Conservation (phyloP, 2,113 vertebrate species). For the Oryzias melastigma region DNA sequence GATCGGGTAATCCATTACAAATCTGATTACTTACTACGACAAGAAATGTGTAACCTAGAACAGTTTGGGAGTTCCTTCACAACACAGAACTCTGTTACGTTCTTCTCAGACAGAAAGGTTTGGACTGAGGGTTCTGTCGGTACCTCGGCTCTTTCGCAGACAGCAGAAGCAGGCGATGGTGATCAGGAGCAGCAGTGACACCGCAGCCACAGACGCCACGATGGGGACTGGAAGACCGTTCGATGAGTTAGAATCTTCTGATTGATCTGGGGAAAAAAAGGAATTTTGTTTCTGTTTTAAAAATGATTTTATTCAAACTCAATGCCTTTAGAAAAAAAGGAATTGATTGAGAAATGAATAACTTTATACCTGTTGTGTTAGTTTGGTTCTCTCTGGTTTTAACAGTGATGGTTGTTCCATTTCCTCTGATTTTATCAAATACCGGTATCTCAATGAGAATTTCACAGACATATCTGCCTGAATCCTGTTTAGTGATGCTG, state of each 20-base stretch:
- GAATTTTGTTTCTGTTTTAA: neutral
- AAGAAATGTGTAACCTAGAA: too few relatives aligned
- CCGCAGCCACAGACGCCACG: neutral
- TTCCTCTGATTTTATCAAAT: fast-evolving
- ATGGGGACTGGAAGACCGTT: fast-evolving
- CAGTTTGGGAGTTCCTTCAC: too few relatives aligned
- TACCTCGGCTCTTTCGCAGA: slow-evolving; percentile 41
- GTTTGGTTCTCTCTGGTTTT: fast-evolving
- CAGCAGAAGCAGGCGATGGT: neutral
- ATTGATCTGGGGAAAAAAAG: too few relatives aligned
- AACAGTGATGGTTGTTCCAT: slow-evolving; percentile 37
- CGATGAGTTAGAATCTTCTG: fast-evolving
- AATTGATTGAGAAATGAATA: neutral
- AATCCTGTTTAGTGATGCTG: neutral
- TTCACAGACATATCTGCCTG: slow-evolving; percentile 26
- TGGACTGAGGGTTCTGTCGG: neutral
- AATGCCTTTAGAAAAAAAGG: too few relatives aligned
- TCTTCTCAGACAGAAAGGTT: neutral
- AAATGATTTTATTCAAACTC: neutral
- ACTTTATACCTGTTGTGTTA: neutral
- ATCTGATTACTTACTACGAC: too few relatives aligned
- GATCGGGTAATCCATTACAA: too few relatives aligned
- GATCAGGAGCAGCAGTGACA: slow-evolving; percentile 15
- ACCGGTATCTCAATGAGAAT: fast-evolving
- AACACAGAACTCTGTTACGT: neutral